These are phyloP conservation scores for Porphyrio hochstetteri DNA, from an alignment of 2,113 vertebrate species.

Conservation along the genomic window DNA sequence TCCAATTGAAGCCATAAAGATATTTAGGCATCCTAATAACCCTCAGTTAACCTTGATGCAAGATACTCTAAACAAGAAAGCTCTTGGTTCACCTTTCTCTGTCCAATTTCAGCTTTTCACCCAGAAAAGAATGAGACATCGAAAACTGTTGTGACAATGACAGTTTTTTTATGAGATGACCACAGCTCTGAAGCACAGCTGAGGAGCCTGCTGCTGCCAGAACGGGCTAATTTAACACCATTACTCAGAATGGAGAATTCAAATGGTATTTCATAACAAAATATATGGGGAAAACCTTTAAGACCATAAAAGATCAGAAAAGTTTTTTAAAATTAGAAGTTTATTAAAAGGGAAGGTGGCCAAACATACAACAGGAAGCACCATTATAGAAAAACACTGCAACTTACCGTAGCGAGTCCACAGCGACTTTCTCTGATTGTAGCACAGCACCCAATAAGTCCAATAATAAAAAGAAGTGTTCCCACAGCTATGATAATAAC, in stretches of 20 bases:
- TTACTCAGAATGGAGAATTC: not conserved
- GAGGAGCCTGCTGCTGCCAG: not conserved
- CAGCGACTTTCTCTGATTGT: constrained; percentile 95
- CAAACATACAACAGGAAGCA: constrained; percentile 13
- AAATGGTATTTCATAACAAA: not conserved
- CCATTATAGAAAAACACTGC: not conserved
- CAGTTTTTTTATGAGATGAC: not conserved
- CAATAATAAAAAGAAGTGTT: constrained; percentile 93
- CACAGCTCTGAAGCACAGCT: not conserved
- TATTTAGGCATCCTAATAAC: not conserved
- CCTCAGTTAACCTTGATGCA: not conserved
- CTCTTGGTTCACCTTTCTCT: not conserved
- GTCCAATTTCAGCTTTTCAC: not conserved
- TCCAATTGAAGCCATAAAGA: not conserved
- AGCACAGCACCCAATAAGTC: constrained; percentile 94
- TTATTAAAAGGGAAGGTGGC: not conserved
- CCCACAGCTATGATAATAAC: constrained; percentile 94
- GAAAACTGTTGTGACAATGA: not conserved
- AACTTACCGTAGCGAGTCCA: constrained; percentile 90
- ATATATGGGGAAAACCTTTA: not conserved
- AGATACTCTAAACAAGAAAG: not conserved
- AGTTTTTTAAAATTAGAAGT: not conserved
- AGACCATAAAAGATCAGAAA: not conserved
- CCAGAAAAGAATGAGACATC: not conserved
- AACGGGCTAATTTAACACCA: not conserved